Base-by-base conservation (phyloP, 2,113 vertebrate genomes). In the Gambusia holbrooki region DNA sequence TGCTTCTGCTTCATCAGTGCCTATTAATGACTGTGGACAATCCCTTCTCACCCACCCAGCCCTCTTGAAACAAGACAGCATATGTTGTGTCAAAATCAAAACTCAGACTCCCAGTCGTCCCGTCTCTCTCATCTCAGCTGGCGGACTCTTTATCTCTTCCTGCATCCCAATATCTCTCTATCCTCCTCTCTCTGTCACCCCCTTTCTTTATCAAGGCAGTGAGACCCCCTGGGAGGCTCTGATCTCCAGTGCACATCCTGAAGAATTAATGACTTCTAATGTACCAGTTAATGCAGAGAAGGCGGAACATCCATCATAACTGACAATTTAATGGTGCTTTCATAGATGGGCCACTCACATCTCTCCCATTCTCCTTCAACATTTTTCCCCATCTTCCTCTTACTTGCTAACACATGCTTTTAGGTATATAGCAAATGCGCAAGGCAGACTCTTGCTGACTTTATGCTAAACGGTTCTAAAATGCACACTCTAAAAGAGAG, bases 181-280 rank as follows among this genome's bases (percentile, higher is more conserved):
- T 67, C 67, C 54, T 62, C 8, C 69, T 69, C 74, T 48, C 45
- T 40, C 62, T 51, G 60, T 17, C 42, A 15, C 71, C 69, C 62
- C 66, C 27, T 54, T 71, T 74, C 86, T 89, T 85, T 84, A 90
- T 89, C 88, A 74, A 87, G 81, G 83, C 80, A 79, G 63, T 15
- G 76, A 87, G 82, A 84, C 89, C 89, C 93, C 85, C 83, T 89
- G 93, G 92, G 93, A 93, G 90, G 84, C 90, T 89, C 85, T 89
- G 90, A 93, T 93, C 92, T 94, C 88, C 84, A 92, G 87, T 88
- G 91, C 92, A 92, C 93, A 92, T 94, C 92, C 91, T 93, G 90
- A 92, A 94, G 93, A 94, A 94, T 94, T 94, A 94, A 94, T 94
- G 93, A 93, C 91, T 94, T 92, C 92, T 94, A 94, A 94, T 94